Percentiles rank a stretch among this genome's conserved stretches.
Conservation (phyloP, 1,140 invertebrate genomes). For the Dendrolimus kikuchii region DNA sequence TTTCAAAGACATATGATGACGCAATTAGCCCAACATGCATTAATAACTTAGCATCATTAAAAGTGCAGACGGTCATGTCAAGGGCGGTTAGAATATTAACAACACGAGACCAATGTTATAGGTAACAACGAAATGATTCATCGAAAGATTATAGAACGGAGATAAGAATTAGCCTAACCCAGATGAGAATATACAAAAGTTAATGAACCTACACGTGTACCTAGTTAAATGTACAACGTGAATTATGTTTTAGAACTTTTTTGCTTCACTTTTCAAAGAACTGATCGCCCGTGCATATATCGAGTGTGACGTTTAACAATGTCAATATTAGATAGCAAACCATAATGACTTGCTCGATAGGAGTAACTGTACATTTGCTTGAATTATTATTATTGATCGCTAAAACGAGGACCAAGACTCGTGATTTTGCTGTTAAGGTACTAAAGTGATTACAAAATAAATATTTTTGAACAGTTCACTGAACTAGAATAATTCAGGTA, state of each 20-base stretch:
- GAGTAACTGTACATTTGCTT: slow-evolving; percentile 36
- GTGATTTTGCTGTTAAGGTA: too few species aligned
- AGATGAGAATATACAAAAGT: slow-evolving; percentile 9
- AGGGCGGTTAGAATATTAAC: background rate
- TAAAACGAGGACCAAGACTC: too few species aligned
- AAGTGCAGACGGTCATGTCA: background rate
- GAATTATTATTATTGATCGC: slow-evolving; percentile 20
- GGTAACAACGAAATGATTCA: slow-evolving; percentile 2
- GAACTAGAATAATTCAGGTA: too few species aligned
- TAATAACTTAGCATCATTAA: too few species aligned
- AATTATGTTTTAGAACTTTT: background rate
- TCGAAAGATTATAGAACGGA: slow-evolving; percentile 6
- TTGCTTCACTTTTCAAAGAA: slow-evolving; percentile 3
- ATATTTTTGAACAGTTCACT: too few species aligned
- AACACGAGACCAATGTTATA: too few species aligned
- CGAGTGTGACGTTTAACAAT: slow-evolving; percentile 35
- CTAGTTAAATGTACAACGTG: background rate
- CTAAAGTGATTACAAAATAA: too few species aligned
- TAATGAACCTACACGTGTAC: slow-evolving; percentile 11
- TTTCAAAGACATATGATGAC: too few species aligned
- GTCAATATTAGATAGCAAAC: slow-evolving; percentile 28
- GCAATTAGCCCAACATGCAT: too few species aligned
- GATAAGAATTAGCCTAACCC: slow-evolving; percentile 15
- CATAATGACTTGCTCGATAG: slow-evolving; percentile 25
- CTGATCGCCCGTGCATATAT: slow-evolving; percentile 18